A percentile compares a stretch with the other conserved stretches of the same genome.
phyloP scores from a whole-genome alignment of 2,797 vertebrate genomes.

The Chaetodon trifasciatus region DNA sequence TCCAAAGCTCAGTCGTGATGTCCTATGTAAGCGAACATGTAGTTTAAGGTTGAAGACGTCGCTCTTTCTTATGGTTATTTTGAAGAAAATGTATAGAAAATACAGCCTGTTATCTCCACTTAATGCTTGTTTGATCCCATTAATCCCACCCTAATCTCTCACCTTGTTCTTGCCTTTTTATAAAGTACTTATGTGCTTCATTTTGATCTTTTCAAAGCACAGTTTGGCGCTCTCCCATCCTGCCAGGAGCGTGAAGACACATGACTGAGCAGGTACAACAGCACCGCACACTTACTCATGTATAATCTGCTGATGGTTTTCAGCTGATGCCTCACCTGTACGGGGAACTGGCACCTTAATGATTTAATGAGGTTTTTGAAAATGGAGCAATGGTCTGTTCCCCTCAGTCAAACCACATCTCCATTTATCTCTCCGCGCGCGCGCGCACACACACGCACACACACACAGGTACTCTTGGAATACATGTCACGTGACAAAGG shows the following conservation, averaged over 20 bases:
- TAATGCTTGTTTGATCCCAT: neutral
- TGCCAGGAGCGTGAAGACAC: conserved; percentile 1
- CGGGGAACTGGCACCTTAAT: conserved; percentile 6
- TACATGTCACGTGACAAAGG: conserved; percentile 42
- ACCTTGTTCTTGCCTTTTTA: neutral
- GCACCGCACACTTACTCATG: neutral
- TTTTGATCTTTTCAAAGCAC: conserved; percentile 4
- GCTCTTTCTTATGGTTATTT: neutral
- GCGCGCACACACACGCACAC: neutral
- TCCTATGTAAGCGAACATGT: neutral
- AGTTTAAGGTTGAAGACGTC: neutral
- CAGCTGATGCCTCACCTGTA: neutral
- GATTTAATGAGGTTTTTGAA: conserved; percentile 26
- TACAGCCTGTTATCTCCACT: neutral
- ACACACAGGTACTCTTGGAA: neutral
- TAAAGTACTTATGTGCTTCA: conserved; percentile 4
- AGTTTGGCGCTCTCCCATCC: neutral
- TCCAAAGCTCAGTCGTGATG: neutral
- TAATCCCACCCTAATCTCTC: neutral
- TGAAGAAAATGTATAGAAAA: neutral
- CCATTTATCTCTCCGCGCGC: neutral
- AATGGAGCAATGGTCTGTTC: neutral
- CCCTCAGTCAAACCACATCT: neutral
- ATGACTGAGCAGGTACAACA: conserved; percentile 52
- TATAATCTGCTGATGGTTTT: conserved; percentile 23